Evolutionary conservation across 2,888 invertebrate genomes (phyloP).

Genomic region (Dilophus febrilis): DNA sequence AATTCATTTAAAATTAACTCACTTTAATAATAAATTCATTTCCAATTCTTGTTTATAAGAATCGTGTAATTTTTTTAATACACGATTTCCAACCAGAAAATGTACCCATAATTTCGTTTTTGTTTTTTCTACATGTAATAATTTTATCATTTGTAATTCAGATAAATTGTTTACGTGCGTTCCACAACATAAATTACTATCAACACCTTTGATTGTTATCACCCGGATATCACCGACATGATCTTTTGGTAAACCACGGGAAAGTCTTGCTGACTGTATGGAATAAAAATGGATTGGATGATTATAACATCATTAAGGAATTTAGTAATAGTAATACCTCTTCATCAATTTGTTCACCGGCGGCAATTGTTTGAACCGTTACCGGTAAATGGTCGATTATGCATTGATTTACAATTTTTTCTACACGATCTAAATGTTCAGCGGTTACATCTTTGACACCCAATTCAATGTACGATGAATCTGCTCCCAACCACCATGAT

Average conservation of each 20-base stretch:
- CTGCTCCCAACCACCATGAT: conserved; percentile 70
- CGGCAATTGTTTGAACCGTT: conserved; percentile 42
- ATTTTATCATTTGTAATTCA: conserved; percentile 47
- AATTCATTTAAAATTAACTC: conserved; percentile 19
- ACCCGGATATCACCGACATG: conserved; percentile 60
- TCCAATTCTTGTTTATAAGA: conserved; percentile 49
- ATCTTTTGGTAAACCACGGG: conserved; percentile 60
- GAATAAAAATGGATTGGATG: too few species aligned
- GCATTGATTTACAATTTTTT: conserved; percentile 46
- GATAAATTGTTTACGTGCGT: conserved; percentile 65
- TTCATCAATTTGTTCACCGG: conserved; percentile 30
- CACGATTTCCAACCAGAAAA: conserved; percentile 59
- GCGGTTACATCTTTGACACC: conserved; percentile 35
- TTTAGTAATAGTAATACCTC: conserved; percentile 17
- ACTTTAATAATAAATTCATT: conserved; percentile 55
- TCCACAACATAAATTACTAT: conserved; percentile 75
- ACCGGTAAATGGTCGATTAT: conserved; percentile 48
- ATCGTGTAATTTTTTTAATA: conserved; percentile 39
- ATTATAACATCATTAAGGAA: too few species aligned
- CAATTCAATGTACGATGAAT: conserved; percentile 54
- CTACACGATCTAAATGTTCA: conserved; percentile 36
- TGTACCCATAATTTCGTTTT: conserved; percentile 46
- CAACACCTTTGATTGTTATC: conserved; percentile 56
- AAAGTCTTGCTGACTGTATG: conserved; percentile 11
- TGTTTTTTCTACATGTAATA: conserved; percentile 52